Percentiles rank a stretch among this genome's conserved stretches.
Conservation (phyloP, 2,113 vertebrate species). For the Marcusenius ussheri region DNA sequence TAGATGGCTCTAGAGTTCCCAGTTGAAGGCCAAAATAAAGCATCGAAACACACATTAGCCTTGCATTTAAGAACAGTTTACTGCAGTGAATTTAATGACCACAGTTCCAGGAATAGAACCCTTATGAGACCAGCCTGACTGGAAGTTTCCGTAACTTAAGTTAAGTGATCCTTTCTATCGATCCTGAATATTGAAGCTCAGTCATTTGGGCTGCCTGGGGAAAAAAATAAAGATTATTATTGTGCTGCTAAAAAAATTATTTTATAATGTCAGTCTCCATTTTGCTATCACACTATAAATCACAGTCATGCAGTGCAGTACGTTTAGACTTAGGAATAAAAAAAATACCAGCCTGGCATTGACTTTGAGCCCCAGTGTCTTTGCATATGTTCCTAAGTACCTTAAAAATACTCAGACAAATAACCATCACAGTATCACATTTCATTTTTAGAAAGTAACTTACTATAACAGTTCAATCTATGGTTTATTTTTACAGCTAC, state of each 20-base stretch:
- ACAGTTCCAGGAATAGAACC: slow-evolving; percentile 54
- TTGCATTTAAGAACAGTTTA: slow-evolving; percentile 22
- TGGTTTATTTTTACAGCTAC: neutral
- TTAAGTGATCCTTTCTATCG: slow-evolving; percentile 56
- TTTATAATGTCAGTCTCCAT: neutral
- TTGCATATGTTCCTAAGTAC: neutral
- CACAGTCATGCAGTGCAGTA: neutral
- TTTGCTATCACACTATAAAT: neutral
- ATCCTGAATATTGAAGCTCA: slow-evolving; percentile 43
- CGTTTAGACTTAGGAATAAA: neutral
- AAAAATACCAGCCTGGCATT: neutral
- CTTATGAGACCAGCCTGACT: slow-evolving; percentile 30
- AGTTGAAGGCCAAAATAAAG: neutral
- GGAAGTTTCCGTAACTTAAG: slow-evolving; percentile 34
- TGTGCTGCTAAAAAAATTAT: neutral
- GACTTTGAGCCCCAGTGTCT: neutral
- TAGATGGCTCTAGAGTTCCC: no score
- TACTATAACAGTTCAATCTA: neutral
- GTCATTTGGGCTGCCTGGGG: slow-evolving; percentile 14
- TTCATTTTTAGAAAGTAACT: neutral
- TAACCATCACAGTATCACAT: neutral
- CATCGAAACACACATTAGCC: no score
- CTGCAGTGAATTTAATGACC: slow-evolving; percentile 42
- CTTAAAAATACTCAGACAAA: neutral
- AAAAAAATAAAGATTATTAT: slow-evolving; percentile 23